Evolutionary conservation across 2,888 invertebrate species (phyloP).

Genomic region (Himalopsyche kuldschensis): DNA sequence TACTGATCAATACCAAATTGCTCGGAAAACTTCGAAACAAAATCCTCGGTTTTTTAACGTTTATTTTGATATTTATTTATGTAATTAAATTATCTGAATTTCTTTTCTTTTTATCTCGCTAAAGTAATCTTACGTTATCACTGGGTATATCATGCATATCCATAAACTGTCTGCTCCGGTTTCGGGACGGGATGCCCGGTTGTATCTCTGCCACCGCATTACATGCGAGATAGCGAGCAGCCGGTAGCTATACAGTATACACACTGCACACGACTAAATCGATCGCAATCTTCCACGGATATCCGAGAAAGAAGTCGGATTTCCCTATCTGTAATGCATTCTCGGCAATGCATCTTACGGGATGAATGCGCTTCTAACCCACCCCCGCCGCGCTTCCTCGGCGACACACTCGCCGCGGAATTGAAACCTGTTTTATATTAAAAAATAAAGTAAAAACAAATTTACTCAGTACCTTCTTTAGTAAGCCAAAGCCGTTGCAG

Average conservation of each 20-base stretch:
- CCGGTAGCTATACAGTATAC: neutral
- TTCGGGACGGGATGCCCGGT: neutral
- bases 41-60: too few relatives aligned
- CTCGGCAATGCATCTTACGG: neutral
- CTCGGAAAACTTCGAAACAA: too few relatives aligned
- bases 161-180: neutral
- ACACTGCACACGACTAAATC: neutral
- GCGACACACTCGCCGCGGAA: neutral
- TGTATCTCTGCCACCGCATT: neutral
- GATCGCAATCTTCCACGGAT: neutral
- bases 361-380: neutral
- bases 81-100: too few relatives aligned
- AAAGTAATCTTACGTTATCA: too few relatives aligned
- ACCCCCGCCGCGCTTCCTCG: neutral
- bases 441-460: neutral
- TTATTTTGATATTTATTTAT: too few relatives aligned
- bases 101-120: too few relatives aligned
- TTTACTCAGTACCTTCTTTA: neutral
- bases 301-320: constrained; percentile 1
- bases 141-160: neutral
- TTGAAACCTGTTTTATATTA: neutral
- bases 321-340: neutral
- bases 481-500: neutral
- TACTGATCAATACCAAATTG: too few relatives aligned
- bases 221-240: neutral